These are phyloP conservation scores for Seriola quinqueradiata DNA, from an alignment of 2,113 vertebrate genomes.

Conservation along the genomic window DNA sequence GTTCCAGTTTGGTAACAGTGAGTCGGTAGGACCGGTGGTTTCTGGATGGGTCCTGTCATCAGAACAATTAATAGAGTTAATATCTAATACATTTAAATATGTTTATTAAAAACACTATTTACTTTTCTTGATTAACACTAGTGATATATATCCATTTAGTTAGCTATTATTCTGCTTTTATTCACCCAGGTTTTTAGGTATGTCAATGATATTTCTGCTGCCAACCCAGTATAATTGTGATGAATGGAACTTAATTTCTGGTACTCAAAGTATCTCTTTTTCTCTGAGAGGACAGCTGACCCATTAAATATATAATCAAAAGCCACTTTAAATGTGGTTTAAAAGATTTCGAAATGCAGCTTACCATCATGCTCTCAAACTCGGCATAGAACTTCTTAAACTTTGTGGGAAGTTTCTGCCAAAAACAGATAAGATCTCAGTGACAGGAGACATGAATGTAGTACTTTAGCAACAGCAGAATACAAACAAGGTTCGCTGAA, in stretches of 20 bases:
- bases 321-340: background rate
- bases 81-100: background rate
- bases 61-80: conserved; percentile 1
- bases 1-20: conserved; percentile 96
- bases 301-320: background rate
- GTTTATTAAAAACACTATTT: background rate
- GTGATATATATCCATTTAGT: background rate
- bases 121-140: background rate
- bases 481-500: background rate
- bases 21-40: conserved; percentile 96
- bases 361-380: conserved; percentile 99
- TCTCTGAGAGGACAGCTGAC: background rate
- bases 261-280: too few relatives aligned
- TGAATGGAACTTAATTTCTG: background rate
- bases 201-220: background rate
- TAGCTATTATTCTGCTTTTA: background rate
- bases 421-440: conserved; percentile 65
- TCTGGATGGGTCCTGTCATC: conserved; percentile 93
- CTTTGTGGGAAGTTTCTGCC: conserved; percentile 98
- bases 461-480: background rate
- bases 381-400: conserved; percentile 99
- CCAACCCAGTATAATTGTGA: background rate
- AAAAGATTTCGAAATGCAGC: conserved; percentile 55
- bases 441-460: background rate
- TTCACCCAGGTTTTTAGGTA: background rate